A percentile compares a stretch with the other conserved stretches of the same genome.
These are phyloP conservation scores for Burhinus bistriatus DNA, from an alignment of 2,113 vertebrate genomes.

Conservation along the genomic window DNA sequence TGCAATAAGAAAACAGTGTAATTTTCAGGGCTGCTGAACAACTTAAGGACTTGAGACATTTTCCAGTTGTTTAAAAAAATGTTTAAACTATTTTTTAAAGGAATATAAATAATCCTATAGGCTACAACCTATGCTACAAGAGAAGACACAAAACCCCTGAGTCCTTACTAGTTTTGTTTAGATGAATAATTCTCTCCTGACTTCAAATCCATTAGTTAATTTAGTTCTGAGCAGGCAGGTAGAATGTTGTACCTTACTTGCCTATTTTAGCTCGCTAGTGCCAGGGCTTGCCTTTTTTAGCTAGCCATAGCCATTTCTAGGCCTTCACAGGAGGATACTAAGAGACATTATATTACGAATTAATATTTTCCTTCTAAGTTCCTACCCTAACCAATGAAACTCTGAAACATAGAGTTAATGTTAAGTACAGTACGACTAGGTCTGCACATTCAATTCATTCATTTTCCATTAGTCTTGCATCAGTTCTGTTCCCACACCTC, in stretches of 20 bases:
- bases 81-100: neutral
- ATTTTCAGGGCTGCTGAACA: slow-evolving; percentile 15
- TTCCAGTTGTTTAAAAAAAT: neutral
- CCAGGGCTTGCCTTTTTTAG: neutral
- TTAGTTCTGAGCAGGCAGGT: neutral
- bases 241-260: neutral
- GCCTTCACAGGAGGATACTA: neutral
- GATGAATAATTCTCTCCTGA: neutral
- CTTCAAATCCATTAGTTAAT: neutral
- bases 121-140: neutral
- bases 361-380: neutral
- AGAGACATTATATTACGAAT: neutral
- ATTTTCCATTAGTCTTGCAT: neutral
- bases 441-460: neutral
- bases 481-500: neutral
- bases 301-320: neutral
- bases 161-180: neutral
- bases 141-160: neutral
- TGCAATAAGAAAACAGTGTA: neutral
- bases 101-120: neutral
- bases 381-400: neutral
- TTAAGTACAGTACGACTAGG: neutral
- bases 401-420: neutral
- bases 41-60: neutral
- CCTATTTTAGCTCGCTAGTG: neutral